Evolutionary conservation across 2,113 vertebrate species (phyloP).

Genomic region (Anoplopoma fimbria): DNA sequence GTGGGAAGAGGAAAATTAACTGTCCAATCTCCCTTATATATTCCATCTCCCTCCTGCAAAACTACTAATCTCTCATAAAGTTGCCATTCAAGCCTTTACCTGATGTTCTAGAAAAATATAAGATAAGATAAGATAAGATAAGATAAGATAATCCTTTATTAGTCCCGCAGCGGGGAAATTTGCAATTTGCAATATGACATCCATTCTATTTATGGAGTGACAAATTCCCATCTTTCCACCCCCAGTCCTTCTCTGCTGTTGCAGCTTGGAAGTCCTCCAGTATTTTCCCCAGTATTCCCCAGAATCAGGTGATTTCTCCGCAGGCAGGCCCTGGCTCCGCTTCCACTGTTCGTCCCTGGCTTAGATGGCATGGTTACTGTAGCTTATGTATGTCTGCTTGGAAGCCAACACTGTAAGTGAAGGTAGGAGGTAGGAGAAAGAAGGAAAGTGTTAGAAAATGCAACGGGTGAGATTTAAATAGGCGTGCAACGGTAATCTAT

Average conservation of each 20-base stretch:
- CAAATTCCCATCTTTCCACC: conserved; percentile 68
- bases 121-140: too few species aligned
- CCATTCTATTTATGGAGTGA: conserved; percentile 54
- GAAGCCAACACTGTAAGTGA: conserved; percentile 87
- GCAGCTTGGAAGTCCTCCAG: conserved; percentile 51
- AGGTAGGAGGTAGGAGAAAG: conserved; percentile 57
- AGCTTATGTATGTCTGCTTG: conserved; percentile 97
- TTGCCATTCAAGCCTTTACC: conserved; percentile 58
- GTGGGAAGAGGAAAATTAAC: conserved; percentile 68
- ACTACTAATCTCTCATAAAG: conserved; percentile 44
- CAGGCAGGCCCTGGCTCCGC: conserved; percentile 39
- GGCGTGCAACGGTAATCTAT: conserved; percentile 17
- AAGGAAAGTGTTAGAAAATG: conserved; percentile 45
- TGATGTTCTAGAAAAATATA: conserved; percentile 63
- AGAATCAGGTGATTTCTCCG: conserved; percentile 61
- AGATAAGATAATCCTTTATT: too few species aligned
- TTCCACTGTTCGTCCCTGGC: conserved; percentile 41
- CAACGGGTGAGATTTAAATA: conserved; percentile 24
- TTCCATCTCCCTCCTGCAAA: conserved; percentile 38
- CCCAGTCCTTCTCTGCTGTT: conserved; percentile 47
- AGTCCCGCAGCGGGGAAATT: too few species aligned
- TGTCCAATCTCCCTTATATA: conserved; percentile 55
- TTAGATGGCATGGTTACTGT: conserved; percentile 97
- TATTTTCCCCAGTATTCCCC: conserved; percentile 38
- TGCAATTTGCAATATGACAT: too few species aligned